Evolutionary conservation across 1,140 invertebrate genomes (phyloP), one percentile per base, ranked within the genome.

Genomic region (Cyrtorhinus lividipennis): DNA sequence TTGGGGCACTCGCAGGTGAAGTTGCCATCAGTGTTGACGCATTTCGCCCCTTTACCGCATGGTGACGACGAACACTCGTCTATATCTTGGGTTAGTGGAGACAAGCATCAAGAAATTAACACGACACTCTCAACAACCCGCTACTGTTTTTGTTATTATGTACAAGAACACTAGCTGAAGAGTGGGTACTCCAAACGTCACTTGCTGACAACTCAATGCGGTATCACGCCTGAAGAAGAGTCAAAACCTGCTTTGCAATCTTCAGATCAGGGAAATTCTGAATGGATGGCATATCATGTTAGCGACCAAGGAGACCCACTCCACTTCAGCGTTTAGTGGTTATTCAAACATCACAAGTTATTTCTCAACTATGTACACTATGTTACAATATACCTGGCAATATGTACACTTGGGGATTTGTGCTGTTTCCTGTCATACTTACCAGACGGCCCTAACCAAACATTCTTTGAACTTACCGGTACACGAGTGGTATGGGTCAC

Each of bases 1-100:
- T 78, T 73, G n/a, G 80, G 81, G 76, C 87, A 90, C 67, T 80
- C 74, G 75, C 87, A 90, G 67, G 81, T 79, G 74, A 80, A 87
- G 65, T 83, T 84, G 64, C 86, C 86, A 68, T 80, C 80, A 63
- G 80, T 78, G 76, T 88, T 89, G 74, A 82, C 78, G 75, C 87
- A 89, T 71, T 82, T 76, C 65, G 86, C 85, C 71, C 81, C 80
- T 70, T 75, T 73, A 64, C 83, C 83, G 73, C 87, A 89, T 65
- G 83, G 81, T 68, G 65, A 67, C 62, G 71, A 62, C 77, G 70
- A 58, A 67, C 77, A 80, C 68, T 82, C 80, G 71, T 82, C 78
- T 30, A 79, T 69, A 68, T 82, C 80, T 67, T 26, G 13, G 48
- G 58, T 75, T 59, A 59, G 58, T 59, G 15, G n/a, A 30, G 27